Evolutionary conservation across 1,140 invertebrate species (phyloP).

Genomic region (Zophobas atratus): DNA sequence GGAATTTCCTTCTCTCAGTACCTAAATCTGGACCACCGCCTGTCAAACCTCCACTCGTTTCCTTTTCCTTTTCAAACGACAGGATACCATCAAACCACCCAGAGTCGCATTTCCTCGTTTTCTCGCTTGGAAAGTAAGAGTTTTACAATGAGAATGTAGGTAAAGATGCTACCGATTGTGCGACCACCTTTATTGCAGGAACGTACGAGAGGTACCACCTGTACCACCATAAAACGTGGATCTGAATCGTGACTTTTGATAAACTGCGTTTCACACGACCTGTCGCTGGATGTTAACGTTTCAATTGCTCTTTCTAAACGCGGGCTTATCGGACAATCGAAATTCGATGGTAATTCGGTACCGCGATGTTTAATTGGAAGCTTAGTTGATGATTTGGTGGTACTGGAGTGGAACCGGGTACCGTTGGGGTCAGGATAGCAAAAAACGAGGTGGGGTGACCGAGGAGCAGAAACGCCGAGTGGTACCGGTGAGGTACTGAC

Average conservation of each 20-base stretch:
- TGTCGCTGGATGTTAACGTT: conserved; percentile 14
- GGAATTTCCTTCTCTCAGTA: too few relatives aligned
- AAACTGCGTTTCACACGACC: conserved; percentile 44
- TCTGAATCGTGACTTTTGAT: conserved; percentile 43
- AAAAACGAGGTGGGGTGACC: too few relatives aligned
- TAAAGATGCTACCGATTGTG: conserved; percentile 42
- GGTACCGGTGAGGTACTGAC: too few relatives aligned
- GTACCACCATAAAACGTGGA: conserved; percentile 35
- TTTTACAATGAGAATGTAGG: conserved; percentile 41
- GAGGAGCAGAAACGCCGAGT: too few relatives aligned
- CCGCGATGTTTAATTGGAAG: conserved; percentile 5
- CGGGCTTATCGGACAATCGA: background rate
- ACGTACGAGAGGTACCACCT: background rate
- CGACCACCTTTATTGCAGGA: conserved; percentile 14
- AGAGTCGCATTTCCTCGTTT: too few relatives aligned
- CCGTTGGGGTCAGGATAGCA: background rate
- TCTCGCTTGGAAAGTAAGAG: conserved; percentile 24
- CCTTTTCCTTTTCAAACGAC: too few relatives aligned
- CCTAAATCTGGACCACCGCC: too few relatives aligned
- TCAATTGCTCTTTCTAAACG: conserved; percentile 18
- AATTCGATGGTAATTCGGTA: too few relatives aligned
- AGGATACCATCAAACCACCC: too few relatives aligned
- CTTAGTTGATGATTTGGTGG: conserved; percentile 1
- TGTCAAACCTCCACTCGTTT: too few relatives aligned
- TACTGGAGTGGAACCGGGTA: conserved; percentile 25